Conservation (phyloP, 2,888 invertebrate genomes). For the Tiliacea citrago region DNA sequence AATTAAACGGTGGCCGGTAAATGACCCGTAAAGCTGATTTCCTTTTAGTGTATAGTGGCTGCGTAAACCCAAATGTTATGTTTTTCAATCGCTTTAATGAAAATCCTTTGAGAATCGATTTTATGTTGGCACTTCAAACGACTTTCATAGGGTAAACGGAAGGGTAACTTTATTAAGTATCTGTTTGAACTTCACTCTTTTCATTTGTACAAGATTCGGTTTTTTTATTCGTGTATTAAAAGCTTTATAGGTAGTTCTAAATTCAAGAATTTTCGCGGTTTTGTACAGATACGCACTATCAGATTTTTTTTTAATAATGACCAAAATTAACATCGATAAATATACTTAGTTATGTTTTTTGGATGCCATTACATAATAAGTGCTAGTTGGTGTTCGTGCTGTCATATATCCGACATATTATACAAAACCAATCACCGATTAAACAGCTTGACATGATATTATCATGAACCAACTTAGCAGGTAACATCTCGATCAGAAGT, state of each 20-base stretch:
- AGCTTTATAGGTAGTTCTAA: too few relatives aligned
- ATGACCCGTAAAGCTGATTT: slow-evolving; percentile 54
- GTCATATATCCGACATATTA: too few relatives aligned
- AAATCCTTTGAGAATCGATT: slow-evolving; percentile 33
- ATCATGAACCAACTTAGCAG: slow-evolving; percentile 3
- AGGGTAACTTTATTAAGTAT: not conserved
- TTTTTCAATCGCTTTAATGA: slow-evolving; percentile 52
- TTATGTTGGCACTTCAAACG: not conserved
- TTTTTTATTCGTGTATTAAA: not conserved
- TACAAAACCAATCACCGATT: not conserved
- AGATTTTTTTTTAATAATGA: not conserved
- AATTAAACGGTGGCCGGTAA: slow-evolving; percentile 46
- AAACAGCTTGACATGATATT: not conserved
- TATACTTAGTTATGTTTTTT: too few relatives aligned
- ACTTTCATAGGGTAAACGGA: not conserved
- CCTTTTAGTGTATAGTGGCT: slow-evolving; percentile 53
- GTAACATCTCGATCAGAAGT: slow-evolving; percentile 13
- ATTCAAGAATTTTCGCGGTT: too few relatives aligned
- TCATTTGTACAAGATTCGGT: not conserved
- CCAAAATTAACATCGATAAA: not conserved
- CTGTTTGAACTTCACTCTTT: not conserved
- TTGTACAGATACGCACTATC: not conserved
- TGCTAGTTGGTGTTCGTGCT: too few relatives aligned
- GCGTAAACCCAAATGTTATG: slow-evolving; percentile 52
- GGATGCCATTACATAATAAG: too few relatives aligned